Evolutionary conservation across 1,140 invertebrate genomes (phyloP).

Genomic region (Drosophila rhopaloa): DNA sequence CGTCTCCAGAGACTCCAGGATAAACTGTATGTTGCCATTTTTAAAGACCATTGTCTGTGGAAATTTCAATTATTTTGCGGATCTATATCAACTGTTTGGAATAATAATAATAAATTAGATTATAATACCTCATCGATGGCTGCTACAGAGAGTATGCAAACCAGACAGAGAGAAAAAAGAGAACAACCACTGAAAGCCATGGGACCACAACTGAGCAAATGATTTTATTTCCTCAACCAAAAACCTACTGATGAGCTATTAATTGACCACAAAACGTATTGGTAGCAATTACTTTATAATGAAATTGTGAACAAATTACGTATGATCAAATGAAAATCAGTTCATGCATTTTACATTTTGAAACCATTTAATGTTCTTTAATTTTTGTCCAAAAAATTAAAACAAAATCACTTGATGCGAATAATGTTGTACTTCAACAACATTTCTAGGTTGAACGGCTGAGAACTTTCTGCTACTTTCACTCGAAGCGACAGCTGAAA

Average conservation of each 20-base stretch:
- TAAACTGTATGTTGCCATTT: not conserved
- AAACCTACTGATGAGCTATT: slow-evolving; percentile 26
- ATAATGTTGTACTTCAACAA: too few species aligned
- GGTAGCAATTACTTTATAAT: not conserved
- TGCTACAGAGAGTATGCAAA: not conserved
- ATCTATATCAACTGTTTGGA: too few species aligned
- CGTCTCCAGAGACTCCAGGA: slow-evolving; percentile 39
- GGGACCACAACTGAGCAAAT: not conserved
- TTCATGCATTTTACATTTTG: too few species aligned
- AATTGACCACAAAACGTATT: slow-evolving; percentile 20
- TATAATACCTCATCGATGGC: slow-evolving; percentile 4
- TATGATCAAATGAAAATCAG: too few species aligned
- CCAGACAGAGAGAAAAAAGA: slow-evolving; percentile 5
- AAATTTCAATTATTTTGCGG: not conserved
- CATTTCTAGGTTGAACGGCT: too few species aligned
- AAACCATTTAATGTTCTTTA: too few species aligned
- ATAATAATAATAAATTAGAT: too few species aligned
- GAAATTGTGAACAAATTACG: too few species aligned
- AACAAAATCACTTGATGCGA: too few species aligned
- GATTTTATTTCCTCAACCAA: not conserved
- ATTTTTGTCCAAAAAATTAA: too few species aligned
- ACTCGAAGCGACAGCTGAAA: too few species aligned
- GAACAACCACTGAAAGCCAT: not conserved
- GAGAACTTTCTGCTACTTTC: too few species aligned
- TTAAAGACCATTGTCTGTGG: slow-evolving; percentile 3